Base-by-base conservation (phyloP, 2,888 invertebrate species). In the Oscheius sp. region DNA sequence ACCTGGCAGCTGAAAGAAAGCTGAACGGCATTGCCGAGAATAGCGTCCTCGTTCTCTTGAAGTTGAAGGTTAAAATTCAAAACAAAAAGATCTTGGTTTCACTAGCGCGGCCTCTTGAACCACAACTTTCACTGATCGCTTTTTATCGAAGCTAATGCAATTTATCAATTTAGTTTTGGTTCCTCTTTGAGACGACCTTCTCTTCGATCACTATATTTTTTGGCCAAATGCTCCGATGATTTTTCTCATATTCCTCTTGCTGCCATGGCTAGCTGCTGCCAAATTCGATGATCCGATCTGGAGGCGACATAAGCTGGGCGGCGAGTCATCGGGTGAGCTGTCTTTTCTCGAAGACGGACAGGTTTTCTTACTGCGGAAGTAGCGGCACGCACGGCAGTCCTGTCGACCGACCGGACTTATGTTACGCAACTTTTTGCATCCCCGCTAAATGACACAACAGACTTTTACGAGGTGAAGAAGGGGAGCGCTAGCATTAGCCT, bases 221-320 rank as follows among this genome's bases (percentile, higher is more conserved):
- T 42, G 42, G 17, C 42, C 4, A 3, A 8, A 61, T 61, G 61
- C 25, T 15, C 45, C 42, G 25, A 61, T 61, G 61, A 29, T 42
- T 29, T 8, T 12, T 27, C 27, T 58, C 3, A n/a, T 52, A n/a
- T 27, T 52, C 39, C 57, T 57, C 27, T 42, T 29, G 5, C 31
- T 61, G 29, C 6, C 45, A 15, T 15, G n/a, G 29, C 17, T 15
- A 5, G 27, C 25, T 29, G n/a, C 23, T 6, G n/a, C 45, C 12
- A 27, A 42, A n/a, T 61, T 61, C 17, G 45, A 61, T n/a, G 61
- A 61, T 42, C 61, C 61, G 8, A n/a, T 61, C 31, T 61, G 61
- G 61, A 61, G 29, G 61, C 27, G 17, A 23, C 61, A 61, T 25
- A 61, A 61, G 29, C 45, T 61, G 17, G 61, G 61, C 17, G 61